phyloP scores from a whole-genome alignment of 2,113 vertebrate species.

The Neoarius graeffei region DNA sequence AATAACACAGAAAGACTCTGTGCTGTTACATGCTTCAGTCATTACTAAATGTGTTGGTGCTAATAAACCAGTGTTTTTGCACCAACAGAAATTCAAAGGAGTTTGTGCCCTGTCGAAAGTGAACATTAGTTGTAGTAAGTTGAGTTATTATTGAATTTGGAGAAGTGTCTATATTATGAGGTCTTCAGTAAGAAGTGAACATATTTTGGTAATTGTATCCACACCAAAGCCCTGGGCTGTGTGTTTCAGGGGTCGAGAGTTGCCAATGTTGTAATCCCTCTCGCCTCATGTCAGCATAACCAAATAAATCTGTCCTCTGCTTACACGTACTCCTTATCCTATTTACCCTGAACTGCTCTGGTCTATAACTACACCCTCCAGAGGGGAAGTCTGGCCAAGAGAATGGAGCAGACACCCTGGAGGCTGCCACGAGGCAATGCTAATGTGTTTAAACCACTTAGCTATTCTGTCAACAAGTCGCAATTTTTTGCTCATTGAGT shows the following conservation, averaged over 20 bases:
- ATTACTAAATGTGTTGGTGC: neutral
- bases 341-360: conserved; percentile 49
- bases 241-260: conserved; percentile 37
- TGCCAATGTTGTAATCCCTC: conserved; percentile 59
- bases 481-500: conserved; percentile 46
- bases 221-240: conserved; percentile 40
- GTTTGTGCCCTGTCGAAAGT: neutral
- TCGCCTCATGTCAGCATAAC: conserved; percentile 57
- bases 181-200: neutral
- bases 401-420: conserved; percentile 43
- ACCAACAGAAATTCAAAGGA: neutral
- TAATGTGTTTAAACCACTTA: conserved; percentile 62
- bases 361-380: conserved; percentile 45
- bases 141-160: neutral
- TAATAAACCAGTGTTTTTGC: neutral
- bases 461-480: conserved; percentile 66
- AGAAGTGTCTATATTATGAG: neutral
- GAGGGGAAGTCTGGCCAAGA: conserved; percentile 54
- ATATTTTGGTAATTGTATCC: conserved; percentile 4
- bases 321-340: conserved; percentile 44
- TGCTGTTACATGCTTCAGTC: neutral
- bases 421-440: conserved; percentile 50
- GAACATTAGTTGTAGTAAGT: neutral
- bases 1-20: neutral
- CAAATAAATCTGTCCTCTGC: conserved; percentile 63